Conservation (phyloP, 1,140 invertebrate genomes). For the Drosophila pruinosa region DNA sequence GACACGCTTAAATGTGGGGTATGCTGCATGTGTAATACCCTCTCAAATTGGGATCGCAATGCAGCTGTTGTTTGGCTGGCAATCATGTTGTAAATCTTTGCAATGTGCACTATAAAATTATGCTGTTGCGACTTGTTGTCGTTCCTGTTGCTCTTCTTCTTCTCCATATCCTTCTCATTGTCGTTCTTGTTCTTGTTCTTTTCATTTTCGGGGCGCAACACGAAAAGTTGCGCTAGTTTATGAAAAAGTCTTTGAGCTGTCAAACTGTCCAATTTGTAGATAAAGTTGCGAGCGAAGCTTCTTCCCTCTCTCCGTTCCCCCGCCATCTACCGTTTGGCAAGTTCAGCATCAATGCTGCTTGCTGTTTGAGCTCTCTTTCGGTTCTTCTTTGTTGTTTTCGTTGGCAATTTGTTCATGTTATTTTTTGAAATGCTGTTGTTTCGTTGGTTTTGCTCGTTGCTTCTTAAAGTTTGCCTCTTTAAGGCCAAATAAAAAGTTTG, state of each 20-base stretch:
- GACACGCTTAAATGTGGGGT: not conserved
- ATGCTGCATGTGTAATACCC: not conserved
- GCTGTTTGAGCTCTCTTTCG: slow-evolving; percentile 2
- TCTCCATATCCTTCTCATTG: not conserved
- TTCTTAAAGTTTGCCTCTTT: slow-evolving; percentile 32
- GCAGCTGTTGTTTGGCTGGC: not conserved
- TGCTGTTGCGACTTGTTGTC: not conserved
- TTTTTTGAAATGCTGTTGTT: slow-evolving; percentile 3
- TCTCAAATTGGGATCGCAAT: not conserved
- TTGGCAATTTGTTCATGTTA: slow-evolving; percentile 3
- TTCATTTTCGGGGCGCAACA: slow-evolving; percentile 40
- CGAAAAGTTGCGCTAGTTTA: slow-evolving; percentile 56
- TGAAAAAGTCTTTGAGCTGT: slow-evolving; percentile 59
- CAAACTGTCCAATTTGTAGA: slow-evolving; percentile 62
- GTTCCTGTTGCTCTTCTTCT: not conserved
- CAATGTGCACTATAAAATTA: slow-evolving; percentile 26
- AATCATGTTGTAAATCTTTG: slow-evolving; percentile 40
- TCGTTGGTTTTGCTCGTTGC: not conserved
- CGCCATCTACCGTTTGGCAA: not conserved
- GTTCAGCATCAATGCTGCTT: not conserved
- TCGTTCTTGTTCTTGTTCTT: slow-evolving; percentile 10
- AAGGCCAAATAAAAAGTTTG: slow-evolving; percentile 39
- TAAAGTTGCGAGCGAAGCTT: slow-evolving; percentile 40
- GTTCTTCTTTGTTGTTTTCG: slow-evolving; percentile 12
- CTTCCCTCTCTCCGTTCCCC: not conserved